phyloP scores from a whole-genome alignment of 1,140 invertebrate genomes.

The Hesperophylax magnus region DNA sequence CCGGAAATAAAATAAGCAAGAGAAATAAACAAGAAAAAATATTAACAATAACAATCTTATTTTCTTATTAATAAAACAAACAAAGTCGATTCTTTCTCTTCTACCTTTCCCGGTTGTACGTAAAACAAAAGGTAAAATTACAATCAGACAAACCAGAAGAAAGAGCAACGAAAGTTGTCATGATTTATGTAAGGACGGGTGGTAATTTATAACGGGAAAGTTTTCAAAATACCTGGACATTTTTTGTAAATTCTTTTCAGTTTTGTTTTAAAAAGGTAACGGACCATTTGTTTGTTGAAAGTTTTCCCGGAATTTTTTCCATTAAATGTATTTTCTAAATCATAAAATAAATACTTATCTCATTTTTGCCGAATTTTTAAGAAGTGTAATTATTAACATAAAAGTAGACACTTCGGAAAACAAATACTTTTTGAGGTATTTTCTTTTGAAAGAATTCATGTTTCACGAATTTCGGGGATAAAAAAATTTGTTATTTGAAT shows the following conservation, averaged over 20 bases:
- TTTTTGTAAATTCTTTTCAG: not conserved
- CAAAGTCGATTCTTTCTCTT: too few relatives aligned
- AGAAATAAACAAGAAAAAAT: too few relatives aligned
- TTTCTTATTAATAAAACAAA: too few relatives aligned
- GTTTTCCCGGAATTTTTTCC: not conserved
- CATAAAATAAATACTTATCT: not conserved
- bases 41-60: too few relatives aligned
- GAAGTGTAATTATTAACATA: not conserved
- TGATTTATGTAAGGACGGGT: constrained; percentile 24
- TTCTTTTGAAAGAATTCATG: too few relatives aligned
- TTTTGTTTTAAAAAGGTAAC: not conserved
- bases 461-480: too few relatives aligned
- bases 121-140: constrained; percentile 16
- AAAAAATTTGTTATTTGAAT: too few relatives aligned
- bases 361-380: not conserved
- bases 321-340: not conserved
- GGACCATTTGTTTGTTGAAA: not conserved
- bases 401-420: not conserved
- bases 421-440: not conserved
- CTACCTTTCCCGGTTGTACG: not conserved
- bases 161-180: constrained; percentile 1
- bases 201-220: constrained; percentile 12
- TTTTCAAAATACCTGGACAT: constrained; percentile 6
- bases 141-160: not conserved
- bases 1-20: too few relatives aligned